Base-by-base conservation (phyloP, 2,888 invertebrate species). In the Junonia oenone region DNA sequence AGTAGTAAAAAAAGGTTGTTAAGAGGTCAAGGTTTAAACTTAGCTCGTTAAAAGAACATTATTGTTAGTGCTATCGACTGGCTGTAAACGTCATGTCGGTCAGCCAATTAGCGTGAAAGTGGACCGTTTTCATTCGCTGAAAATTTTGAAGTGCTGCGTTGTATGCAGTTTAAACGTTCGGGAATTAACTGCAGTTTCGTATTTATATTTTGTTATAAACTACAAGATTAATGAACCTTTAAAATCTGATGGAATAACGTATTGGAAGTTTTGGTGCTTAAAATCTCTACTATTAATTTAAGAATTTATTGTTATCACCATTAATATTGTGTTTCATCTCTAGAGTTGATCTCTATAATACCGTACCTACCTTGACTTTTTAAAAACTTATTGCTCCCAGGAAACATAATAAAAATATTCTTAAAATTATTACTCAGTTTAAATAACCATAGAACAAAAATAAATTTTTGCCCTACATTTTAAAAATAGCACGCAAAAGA, bases 41-140 rank as follows among this genome's bases (percentile, higher is more conserved):
- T 26, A 11, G 31, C 48, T 49, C 6, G 15, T 43, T 45, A 52
- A 26, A 52, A 45, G 43, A 17, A 53, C 29, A 49, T 49, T 50
- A 40, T 40, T 53, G 15, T 33, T 50, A 50, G 40, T 53, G 33
- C 45, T 8, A 45, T 47, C n/a, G 47, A 40, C 9, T 11, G 17
- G 38, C 38, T 40, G 40, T 29, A 17, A 64, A 62, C 56, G 57
- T 59, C 61, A 56, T 51, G 47, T 61, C 62, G 57, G 58, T 59
- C 48, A 56, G 65, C 68, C 69, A 70, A 70, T 70, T 70, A 70
- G 66, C 52, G 58, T 62, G 63, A 63, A 67, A 66, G 47, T 54
- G 45, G 45, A 51, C 54, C 27, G 45, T 53, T 22, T 51, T 17
- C 43, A 31, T 33, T 47, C 47, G 38, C 27, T 47, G 43, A 47